These are phyloP conservation scores for Drosophila lowei DNA, from an alignment of 1,140 invertebrate genomes.

Conservation along the genomic window DNA sequence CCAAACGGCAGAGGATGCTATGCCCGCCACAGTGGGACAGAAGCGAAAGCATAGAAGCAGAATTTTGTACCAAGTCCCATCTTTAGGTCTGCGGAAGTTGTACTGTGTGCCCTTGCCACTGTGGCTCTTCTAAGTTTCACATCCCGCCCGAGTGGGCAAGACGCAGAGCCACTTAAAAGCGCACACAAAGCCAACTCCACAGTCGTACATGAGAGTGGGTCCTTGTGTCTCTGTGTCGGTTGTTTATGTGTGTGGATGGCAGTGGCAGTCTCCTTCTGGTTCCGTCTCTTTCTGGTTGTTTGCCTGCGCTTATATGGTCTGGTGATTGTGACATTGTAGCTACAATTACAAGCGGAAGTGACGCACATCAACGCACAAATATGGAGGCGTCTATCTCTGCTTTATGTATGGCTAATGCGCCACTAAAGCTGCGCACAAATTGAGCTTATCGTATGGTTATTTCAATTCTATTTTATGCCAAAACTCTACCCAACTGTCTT, in stretches of 20 bases:
- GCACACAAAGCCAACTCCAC: constrained; percentile 51
- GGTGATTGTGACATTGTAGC: constrained; percentile 81
- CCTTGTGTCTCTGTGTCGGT: constrained; percentile 6
- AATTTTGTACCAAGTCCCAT: no score
- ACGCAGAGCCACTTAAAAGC: constrained; percentile 73
- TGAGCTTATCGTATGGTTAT: constrained; percentile 81
- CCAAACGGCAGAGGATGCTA: constrained; percentile 19
- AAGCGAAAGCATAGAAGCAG: no score
- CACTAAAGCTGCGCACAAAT: constrained; percentile 81
- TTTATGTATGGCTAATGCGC: constrained; percentile 78
- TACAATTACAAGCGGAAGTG: constrained; percentile 81
- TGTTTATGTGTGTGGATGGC: constrained; percentile 32
- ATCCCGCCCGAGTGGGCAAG: constrained; percentile 71
- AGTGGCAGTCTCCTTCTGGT: background rate
- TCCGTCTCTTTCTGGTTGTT: constrained; percentile 17
- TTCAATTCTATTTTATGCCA: constrained; percentile 80
- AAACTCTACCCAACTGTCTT: constrained; percentile 24
- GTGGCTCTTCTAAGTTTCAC: constrained; percentile 64
- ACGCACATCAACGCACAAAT: constrained; percentile 74
- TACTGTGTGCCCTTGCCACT: no score
- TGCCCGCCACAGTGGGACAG: constrained; percentile 20
- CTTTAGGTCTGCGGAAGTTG: no score
- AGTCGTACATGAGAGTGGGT: background rate
- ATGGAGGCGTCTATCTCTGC: constrained; percentile 70
- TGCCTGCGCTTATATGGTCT: constrained; percentile 77